These are phyloP conservation scores for Hippocampus barbouri DNA, from an alignment of 2,113 vertebrate species.

Conservation along the genomic window DNA sequence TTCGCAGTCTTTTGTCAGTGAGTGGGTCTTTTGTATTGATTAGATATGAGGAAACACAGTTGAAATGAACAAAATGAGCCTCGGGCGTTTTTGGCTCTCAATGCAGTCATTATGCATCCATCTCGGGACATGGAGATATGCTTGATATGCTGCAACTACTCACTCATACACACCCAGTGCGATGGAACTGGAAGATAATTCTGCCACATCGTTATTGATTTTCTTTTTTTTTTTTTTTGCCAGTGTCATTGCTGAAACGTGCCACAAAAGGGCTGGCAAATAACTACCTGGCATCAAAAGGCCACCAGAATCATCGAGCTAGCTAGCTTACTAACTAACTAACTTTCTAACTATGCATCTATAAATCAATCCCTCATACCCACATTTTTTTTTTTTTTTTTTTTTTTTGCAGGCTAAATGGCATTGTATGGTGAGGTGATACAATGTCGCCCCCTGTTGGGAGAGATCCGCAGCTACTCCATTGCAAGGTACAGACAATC, in stretches of 20 bases:
- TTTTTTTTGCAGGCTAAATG: neutral
- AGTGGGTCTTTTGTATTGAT: slow-evolving; percentile 45
- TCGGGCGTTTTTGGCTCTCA: slow-evolving; percentile 25
- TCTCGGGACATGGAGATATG: slow-evolving; percentile 4
- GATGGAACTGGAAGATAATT: neutral
- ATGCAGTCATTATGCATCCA: slow-evolving; percentile 36
- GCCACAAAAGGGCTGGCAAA: too few relatives aligned
- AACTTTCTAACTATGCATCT: too few relatives aligned
- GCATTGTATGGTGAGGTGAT: neutral
- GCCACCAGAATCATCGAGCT: too few relatives aligned
- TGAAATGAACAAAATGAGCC: slow-evolving; percentile 26
- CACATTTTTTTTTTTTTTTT: too few relatives aligned
- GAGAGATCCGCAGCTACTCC: neutral
- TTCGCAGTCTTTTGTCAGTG: slow-evolving; percentile 8
- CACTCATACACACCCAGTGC: neutral
- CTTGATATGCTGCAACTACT: slow-evolving; percentile 5
- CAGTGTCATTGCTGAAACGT: too few relatives aligned
- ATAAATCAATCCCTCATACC: too few relatives aligned
- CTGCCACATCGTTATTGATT: neutral
- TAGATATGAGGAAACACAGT: slow-evolving; percentile 11
- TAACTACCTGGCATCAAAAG: too few relatives aligned
- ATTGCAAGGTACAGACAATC: neutral
- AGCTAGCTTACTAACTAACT: too few relatives aligned
- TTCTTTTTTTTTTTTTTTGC: too few relatives aligned
- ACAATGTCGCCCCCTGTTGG: slow-evolving; percentile 53